phyloP scores from a whole-genome alignment of 1,140 invertebrate species.

The Oscheius sp. region DNA sequence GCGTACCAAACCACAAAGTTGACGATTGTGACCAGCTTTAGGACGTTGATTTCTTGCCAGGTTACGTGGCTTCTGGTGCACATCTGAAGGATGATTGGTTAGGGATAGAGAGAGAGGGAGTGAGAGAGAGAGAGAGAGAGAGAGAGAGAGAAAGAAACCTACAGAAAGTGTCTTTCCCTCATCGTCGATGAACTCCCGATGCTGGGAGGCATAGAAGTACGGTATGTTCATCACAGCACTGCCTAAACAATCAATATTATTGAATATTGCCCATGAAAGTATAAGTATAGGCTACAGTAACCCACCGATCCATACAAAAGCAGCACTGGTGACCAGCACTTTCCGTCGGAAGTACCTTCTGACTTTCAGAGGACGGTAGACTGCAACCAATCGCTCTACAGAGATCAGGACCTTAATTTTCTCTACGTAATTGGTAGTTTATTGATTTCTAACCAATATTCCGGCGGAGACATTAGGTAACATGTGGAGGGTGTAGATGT shows the following conservation, averaged over 20 bases:
- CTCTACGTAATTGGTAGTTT: background rate
- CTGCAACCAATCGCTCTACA: conserved; percentile 56
- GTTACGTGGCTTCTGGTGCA: conserved; percentile 46
- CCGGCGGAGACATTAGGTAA: conserved; percentile 55
- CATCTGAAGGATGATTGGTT: conserved; percentile 37
- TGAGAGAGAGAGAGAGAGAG: background rate
- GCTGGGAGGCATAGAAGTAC: conserved; percentile 54
- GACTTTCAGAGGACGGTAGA: conserved; percentile 53
- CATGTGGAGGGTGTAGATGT: conserved; percentile 54
- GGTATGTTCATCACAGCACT: conserved; percentile 48
- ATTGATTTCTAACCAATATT: conserved; percentile 44
- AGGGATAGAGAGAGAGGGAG: background rate
- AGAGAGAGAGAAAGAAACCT: background rate
- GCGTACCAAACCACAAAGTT: conserved; percentile 51
- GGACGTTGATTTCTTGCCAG: conserved; percentile 44
- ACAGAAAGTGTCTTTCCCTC: conserved; percentile 43
- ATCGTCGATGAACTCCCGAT: conserved; percentile 43
- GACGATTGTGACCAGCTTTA: conserved; percentile 50
- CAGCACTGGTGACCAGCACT: conserved; percentile 42
- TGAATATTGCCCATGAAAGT: too few relatives aligned
- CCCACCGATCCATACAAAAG: conserved; percentile 48
- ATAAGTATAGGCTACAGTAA: too few relatives aligned
- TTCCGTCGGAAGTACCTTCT: conserved; percentile 42
- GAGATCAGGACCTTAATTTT: conserved; percentile 54
- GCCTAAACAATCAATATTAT: conserved; percentile 15